phyloP scores from a whole-genome alignment of 2,113 vertebrate genomes.

The Hippocampus zosterae region DNA sequence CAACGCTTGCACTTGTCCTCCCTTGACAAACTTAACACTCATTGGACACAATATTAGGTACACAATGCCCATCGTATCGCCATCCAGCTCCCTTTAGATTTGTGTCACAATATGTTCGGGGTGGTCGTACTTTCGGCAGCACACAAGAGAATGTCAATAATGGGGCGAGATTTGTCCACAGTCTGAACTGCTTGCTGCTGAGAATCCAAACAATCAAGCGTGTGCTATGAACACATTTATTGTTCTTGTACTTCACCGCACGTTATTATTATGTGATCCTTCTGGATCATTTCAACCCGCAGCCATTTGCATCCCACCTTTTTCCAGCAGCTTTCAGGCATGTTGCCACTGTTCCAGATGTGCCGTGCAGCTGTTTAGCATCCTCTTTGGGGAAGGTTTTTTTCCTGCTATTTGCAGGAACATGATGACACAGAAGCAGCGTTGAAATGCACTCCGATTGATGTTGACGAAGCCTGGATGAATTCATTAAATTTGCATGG shows the following conservation, averaged over 20 bases:
- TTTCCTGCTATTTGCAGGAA: not conserved
- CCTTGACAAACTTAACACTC: not conserved
- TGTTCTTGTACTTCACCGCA: not conserved
- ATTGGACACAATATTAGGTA: not conserved
- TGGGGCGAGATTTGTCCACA: not conserved
- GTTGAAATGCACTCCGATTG: not conserved
- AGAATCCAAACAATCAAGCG: slow-evolving; percentile 47
- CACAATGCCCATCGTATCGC: too few relatives aligned
- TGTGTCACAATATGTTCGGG: not conserved
- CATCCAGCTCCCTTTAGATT: not conserved
- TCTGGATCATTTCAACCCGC: slow-evolving; percentile 5
- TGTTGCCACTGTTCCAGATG: not conserved
- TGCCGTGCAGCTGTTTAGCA: not conserved
- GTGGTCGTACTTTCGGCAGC: not conserved
- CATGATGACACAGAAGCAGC: not conserved
- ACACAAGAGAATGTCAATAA: not conserved
- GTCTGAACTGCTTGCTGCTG: slow-evolving; percentile 18
- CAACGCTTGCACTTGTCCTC: slow-evolving; percentile 2
- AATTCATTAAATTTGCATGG: too few relatives aligned
- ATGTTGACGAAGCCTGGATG: too few relatives aligned
- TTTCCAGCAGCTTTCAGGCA: not conserved
- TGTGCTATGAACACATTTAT: not conserved
- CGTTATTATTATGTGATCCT: slow-evolving; percentile 5
- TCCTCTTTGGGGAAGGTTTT: not conserved
- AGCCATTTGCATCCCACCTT: not conserved